Evolutionary conservation across 2,797 vertebrate genomes (phyloP).

Genomic region (Gallinago solitaria): DNA sequence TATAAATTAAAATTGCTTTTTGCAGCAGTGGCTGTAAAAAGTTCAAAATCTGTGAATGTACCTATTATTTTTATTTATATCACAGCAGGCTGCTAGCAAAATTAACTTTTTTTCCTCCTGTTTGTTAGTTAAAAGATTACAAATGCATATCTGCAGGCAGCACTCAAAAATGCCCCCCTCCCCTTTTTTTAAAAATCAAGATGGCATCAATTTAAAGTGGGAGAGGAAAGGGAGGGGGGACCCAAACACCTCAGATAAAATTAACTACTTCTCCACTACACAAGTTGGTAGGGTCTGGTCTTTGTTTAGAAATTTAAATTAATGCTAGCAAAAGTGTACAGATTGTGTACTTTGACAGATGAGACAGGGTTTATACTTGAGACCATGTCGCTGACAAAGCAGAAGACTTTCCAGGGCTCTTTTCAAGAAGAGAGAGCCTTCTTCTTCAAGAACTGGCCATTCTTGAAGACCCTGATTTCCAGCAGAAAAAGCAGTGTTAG

Average conservation of each 20-base stretch:
- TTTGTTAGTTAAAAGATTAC: slow-evolving; percentile 61
- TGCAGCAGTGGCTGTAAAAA: slow-evolving; percentile 36
- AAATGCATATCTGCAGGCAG: slow-evolving; percentile 15
- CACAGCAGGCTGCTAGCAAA: slow-evolving; percentile 35
- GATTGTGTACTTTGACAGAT: not conserved
- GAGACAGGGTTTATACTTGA: not conserved
- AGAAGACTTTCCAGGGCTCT: slow-evolving; percentile 10
- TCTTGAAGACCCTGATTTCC: not conserved
- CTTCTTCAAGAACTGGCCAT: not conserved
- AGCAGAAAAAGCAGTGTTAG: not conserved
- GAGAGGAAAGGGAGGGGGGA: not conserved
- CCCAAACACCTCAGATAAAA: not conserved
- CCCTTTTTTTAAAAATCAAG: not conserved
- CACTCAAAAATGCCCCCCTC: not conserved
- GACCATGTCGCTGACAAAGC: not conserved
- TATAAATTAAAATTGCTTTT: slow-evolving; percentile 73
- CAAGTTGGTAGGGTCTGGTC: not conserved
- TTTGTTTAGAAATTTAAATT: slow-evolving; percentile 24
- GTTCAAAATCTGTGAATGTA: slow-evolving; percentile 55
- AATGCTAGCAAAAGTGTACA: not conserved
- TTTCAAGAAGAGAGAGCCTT: not conserved
- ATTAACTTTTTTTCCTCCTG: not conserved
- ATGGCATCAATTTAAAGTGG: not conserved
- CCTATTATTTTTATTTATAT: slow-evolving; percentile 75
- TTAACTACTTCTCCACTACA: not conserved